Conservation (phyloP, 2,797 vertebrate genomes). For the Mormyrus proboscirostris region DNA sequence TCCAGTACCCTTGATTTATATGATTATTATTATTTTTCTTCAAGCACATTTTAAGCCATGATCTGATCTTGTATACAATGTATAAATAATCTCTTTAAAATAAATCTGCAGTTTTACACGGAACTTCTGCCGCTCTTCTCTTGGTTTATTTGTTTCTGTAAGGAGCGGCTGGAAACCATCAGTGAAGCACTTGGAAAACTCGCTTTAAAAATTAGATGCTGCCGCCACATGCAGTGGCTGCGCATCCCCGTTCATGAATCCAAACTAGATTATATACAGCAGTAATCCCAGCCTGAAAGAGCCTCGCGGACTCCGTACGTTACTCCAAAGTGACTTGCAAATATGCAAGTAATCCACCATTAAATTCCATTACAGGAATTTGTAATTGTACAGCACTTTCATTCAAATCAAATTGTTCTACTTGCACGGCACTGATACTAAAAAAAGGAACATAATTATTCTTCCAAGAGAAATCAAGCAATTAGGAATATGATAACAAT, state of each 20-base stretch:
- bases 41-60: not conserved
- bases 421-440: conserved; percentile 37
- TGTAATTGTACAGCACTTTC: conserved; percentile 53
- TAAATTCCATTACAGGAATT: conserved; percentile 45
- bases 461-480: not conserved
- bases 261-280: not conserved
- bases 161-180: not conserved
- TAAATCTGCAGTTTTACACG: not conserved
- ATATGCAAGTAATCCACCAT: conserved; percentile 46
- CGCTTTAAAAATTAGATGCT: not conserved
- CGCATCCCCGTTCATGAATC: not conserved
- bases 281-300: conserved; percentile 26
- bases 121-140: not conserved
- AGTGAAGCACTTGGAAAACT: not conserved
- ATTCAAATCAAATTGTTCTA: conserved; percentile 54
- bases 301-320: not conserved
- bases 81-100: not conserved
- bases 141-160: not conserved
- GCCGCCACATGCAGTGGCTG: no score
- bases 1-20: not conserved
- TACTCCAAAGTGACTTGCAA: conserved; percentile 38
- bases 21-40: not conserved
- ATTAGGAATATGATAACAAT: not conserved
- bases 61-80: not conserved
- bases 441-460: conserved; percentile 4